These are phyloP conservation scores for Psilopogon haemacephalus DNA, from an alignment of 2,113 vertebrate species.

Conservation along the genomic window DNA sequence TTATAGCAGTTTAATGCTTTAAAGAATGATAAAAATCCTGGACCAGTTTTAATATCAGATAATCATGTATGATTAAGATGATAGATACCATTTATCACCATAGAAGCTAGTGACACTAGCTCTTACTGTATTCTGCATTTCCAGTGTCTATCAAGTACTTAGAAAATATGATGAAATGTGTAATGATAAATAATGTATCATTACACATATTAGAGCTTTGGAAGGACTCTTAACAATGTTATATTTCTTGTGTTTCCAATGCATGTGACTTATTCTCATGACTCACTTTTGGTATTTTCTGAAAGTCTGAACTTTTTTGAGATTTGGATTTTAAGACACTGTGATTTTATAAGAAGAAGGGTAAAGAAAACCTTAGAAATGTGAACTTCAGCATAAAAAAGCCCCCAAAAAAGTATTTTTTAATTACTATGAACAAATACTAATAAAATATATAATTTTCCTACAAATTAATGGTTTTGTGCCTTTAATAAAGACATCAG, in stretches of 20 bases:
- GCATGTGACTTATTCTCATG: not conserved
- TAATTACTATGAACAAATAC: not conserved
- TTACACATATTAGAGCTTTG: not conserved
- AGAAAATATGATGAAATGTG: not conserved
- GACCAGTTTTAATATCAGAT: not conserved
- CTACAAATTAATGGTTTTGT: not conserved
- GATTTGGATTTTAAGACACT: not conserved
- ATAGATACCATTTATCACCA: constrained; percentile 18
- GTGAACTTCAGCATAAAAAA: not conserved
- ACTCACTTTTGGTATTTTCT: constrained; percentile 25
- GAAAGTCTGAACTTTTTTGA: not conserved
- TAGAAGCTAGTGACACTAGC: constrained; percentile 26
- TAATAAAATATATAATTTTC: not conserved
- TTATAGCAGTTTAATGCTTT: not conserved
- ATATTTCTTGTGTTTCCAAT: not conserved
- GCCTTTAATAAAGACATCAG: not conserved
- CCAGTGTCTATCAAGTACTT: not conserved
- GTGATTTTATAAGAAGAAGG: not conserved
- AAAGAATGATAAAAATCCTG: not conserved
- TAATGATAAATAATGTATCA: constrained; percentile 29
- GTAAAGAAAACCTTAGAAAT: not conserved
- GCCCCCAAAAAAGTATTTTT: not conserved
- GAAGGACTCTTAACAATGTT: not conserved
- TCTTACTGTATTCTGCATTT: constrained; percentile 12
- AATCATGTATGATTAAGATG: constrained; percentile 34